Evolutionary conservation across 2,888 invertebrate species (phyloP).

Genomic region (Thalpophila matura): DNA sequence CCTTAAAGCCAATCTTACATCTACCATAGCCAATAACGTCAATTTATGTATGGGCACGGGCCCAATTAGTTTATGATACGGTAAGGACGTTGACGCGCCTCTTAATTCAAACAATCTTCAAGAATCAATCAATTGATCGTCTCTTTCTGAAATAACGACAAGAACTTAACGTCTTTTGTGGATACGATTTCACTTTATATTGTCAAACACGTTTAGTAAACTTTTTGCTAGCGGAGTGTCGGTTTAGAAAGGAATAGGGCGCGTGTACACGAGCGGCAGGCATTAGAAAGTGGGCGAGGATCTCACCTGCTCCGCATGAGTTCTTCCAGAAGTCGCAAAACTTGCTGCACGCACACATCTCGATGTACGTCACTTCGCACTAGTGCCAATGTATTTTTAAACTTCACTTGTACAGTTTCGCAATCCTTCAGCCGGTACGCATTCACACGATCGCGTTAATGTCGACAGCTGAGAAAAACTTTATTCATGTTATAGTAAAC

Average conservation of each 20-base stretch:
- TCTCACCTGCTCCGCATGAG: constrained; percentile 89
- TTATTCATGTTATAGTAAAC: constrained; percentile 76
- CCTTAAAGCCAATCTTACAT: constrained; percentile 38
- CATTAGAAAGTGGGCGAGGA: constrained; percentile 72
- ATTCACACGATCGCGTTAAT: constrained; percentile 80
- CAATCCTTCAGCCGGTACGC: constrained; percentile 84
- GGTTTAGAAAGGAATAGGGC: constrained; percentile 72
- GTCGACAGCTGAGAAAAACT: constrained; percentile 78
- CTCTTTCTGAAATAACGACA: constrained; percentile 34
- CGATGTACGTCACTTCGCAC: constrained; percentile 83
- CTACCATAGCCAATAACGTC: constrained; percentile 30
- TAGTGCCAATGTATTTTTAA: constrained; percentile 90
- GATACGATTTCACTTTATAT: constrained; percentile 64
- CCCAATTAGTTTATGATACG: constrained; percentile 45
- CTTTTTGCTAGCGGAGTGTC: constrained; percentile 40
- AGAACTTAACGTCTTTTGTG: constrained; percentile 21
- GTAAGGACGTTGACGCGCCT: constrained; percentile 35
- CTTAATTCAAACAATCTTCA: constrained; percentile 42
- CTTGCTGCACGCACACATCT: constrained; percentile 89
- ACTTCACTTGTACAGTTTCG: constrained; percentile 90
- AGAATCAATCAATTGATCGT: constrained; percentile 37
- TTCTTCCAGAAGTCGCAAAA: constrained; percentile 89
- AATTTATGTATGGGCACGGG: constrained; percentile 52
- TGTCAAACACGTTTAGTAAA: constrained; percentile 58
- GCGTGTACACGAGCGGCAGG: constrained; percentile 38